phyloP scores from a whole-genome alignment of 2,888 invertebrate genomes.

The Agriopis leucophaearia region DNA sequence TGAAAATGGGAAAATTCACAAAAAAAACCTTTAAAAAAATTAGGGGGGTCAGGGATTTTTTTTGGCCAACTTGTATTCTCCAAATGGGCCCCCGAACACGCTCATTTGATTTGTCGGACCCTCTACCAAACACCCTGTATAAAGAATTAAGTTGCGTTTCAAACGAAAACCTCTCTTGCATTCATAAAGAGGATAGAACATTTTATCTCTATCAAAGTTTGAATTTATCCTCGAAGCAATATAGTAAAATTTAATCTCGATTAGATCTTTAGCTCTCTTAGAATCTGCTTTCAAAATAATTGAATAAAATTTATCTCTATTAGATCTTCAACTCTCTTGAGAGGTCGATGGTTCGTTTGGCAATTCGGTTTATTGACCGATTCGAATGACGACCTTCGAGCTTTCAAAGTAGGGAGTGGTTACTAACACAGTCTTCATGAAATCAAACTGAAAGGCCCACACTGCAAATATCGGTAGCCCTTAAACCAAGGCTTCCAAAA shows the following conservation, averaged over 20 bases:
- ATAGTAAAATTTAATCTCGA: background rate
- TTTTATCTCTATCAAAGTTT: too few relatives aligned
- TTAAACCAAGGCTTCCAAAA: background rate
- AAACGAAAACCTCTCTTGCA: too few relatives aligned
- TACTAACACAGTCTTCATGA: constrained; percentile 8
- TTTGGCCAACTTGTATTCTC: too few relatives aligned
- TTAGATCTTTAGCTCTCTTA: background rate
- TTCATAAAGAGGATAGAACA: too few relatives aligned
- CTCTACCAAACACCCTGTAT: too few relatives aligned
- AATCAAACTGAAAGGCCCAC: background rate
- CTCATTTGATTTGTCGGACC: too few relatives aligned
- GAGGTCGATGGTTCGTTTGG: constrained; percentile 14
- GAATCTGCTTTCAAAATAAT: constrained; percentile 3
- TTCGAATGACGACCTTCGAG: constrained; percentile 18
- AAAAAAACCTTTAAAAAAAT: too few relatives aligned
- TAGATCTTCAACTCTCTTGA: constrained; percentile 8
- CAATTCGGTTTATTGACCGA: constrained; percentile 22
- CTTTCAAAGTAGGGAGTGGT: background rate
- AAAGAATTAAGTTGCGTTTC: too few relatives aligned
- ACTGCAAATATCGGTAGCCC: background rate
- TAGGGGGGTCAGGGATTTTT: too few relatives aligned
- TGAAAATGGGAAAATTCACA: too few relatives aligned
- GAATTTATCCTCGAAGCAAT: background rate
- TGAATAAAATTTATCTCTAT: constrained; percentile 12
- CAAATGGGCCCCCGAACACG: too few relatives aligned